Percentiles rank a stretch among this genome's conserved stretches.
Conservation (phyloP, 2,113 vertebrate species). For the Dermatemys mawii region DNA sequence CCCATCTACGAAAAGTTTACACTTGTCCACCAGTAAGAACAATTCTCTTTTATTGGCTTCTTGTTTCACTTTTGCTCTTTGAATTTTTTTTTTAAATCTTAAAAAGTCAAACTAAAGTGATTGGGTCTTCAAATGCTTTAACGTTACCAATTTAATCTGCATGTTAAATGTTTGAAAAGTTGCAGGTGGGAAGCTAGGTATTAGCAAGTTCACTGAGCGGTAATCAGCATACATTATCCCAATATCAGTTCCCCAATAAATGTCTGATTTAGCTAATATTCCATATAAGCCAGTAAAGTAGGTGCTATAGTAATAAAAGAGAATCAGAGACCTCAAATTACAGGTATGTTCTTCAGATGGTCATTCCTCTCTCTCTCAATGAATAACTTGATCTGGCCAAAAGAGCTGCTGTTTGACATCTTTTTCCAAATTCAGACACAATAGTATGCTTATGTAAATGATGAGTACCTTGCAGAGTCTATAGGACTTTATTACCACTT, state of each 20-base stretch:
- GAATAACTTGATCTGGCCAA: background rate
- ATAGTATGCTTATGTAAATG: background rate
- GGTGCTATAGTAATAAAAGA: background rate
- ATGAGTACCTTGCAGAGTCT: too few relatives aligned
- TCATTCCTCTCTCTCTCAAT: background rate
- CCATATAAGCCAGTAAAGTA: background rate
- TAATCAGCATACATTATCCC: constrained; percentile 43
- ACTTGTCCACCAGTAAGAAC: background rate
- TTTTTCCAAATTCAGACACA: background rate
- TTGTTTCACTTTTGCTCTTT: background rate
- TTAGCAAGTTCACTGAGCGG: constrained; percentile 3
- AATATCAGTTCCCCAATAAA: constrained; percentile 13
- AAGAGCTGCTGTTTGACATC: background rate
- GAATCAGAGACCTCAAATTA: background rate
- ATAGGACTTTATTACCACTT: background rate
- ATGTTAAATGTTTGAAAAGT: constrained; percentile 8
- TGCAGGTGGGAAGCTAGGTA: background rate
- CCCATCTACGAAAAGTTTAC: background rate
- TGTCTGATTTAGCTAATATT: background rate
- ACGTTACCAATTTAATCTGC: constrained; percentile 20
- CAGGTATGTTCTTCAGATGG: background rate
- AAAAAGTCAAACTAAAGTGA: background rate
- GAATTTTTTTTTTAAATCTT: background rate
- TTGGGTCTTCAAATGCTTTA: constrained; percentile 21
- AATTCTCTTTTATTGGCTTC: background rate